Conservation (phyloP, 1,140 invertebrate species). For the Tribolium madens region DNA sequence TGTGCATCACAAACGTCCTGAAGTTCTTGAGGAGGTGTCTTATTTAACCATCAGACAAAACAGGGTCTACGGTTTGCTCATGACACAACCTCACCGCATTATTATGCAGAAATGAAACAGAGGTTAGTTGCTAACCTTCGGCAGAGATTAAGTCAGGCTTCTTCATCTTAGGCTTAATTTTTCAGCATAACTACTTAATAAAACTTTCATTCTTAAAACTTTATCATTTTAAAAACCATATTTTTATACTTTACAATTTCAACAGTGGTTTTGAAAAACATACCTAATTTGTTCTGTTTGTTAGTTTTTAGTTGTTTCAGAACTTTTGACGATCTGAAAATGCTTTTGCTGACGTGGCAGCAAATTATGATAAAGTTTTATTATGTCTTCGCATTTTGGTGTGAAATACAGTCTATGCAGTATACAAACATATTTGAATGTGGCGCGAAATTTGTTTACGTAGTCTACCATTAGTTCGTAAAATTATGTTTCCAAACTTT, state of each 20-base stretch:
- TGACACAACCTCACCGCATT: conserved; percentile 5
- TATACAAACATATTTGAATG: neutral
- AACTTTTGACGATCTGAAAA: too few species aligned
- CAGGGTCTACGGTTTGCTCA: conserved; percentile 10
- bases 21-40: conserved; percentile 3
- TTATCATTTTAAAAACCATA: too few species aligned
- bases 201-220: too few species aligned
- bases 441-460: neutral
- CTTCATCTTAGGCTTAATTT: neutral
- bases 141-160: neutral
- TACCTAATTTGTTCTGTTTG: too few species aligned
- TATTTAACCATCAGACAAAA: neutral
- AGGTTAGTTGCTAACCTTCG: neutral
- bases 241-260: too few species aligned
- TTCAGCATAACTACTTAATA: neutral
- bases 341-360: too few species aligned
- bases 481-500: neutral
- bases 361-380: too few species aligned
- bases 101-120: conserved; percentile 16
- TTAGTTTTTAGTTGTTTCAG: too few species aligned
- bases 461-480: neutral
- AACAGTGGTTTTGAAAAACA: too few species aligned
- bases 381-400: too few species aligned
- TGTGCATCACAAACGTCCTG: conserved; percentile 17
- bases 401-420: neutral